A percentile compares a stretch with the other conserved stretches of the same genome.
Conservation (phyloP, 2,888 invertebrate genomes). For the Phlogophora meticulosa region DNA sequence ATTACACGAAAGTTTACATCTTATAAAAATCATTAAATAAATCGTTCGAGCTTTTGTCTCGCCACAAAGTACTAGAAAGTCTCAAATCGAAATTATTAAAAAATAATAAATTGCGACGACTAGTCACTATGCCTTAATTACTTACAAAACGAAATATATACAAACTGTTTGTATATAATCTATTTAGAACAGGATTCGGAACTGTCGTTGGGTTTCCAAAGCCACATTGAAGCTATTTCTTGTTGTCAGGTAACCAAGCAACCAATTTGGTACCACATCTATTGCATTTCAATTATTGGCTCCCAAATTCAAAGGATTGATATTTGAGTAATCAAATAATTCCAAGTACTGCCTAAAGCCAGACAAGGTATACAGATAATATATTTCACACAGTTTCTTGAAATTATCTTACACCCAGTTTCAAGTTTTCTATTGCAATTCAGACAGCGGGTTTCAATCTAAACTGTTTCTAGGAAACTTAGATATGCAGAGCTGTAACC, state of each 20-base stretch:
- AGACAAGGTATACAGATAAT: background rate
- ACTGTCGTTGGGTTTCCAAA: slow-evolving; percentile 13
- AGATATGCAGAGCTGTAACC: background rate
- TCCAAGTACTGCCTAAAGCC: no score
- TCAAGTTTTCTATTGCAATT: background rate
- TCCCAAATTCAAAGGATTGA: slow-evolving; percentile 5
- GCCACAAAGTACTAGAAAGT: slow-evolving; percentile 53
- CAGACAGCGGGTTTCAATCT: background rate
- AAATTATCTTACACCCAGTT: background rate
- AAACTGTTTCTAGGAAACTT: background rate
- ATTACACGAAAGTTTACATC: slow-evolving; percentile 43
- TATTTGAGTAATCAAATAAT: background rate
- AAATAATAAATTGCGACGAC: slow-evolving; percentile 79
- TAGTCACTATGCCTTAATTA: slow-evolving; percentile 79
- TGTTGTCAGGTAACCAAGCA: background rate
- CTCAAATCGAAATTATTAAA: slow-evolving; percentile 59
- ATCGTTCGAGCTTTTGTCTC: slow-evolving; percentile 55
- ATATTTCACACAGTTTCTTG: background rate
- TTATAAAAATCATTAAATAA: slow-evolving; percentile 62
- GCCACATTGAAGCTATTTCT: slow-evolving; percentile 10
- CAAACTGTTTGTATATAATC: slow-evolving; percentile 69
- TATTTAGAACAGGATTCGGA: slow-evolving; percentile 70
- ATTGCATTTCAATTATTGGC: background rate
- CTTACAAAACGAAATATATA: slow-evolving; percentile 71
- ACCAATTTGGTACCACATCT: background rate